A percentile compares a stretch with the other conserved stretches of the same genome.
Evolutionary conservation across 2,113 vertebrate species (phyloP).

Genomic region (Heterocephalus glaber): DNA sequence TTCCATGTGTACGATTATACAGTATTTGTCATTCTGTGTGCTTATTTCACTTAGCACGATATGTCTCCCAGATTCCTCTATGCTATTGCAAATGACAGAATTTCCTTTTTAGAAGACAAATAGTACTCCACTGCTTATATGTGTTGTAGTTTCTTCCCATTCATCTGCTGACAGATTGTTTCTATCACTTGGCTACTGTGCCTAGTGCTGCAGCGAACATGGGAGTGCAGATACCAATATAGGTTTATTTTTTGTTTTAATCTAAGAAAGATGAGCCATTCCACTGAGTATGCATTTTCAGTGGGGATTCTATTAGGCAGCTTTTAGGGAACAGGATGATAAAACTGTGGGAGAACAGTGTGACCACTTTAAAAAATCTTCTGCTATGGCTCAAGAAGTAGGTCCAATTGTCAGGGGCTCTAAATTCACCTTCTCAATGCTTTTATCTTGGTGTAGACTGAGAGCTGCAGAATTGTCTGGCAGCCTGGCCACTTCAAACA

Average conservation of each 20-base stretch:
- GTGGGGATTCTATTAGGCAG: neutral
- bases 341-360: neutral
- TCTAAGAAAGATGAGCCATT: neutral
- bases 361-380: neutral
- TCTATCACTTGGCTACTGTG: neutral
- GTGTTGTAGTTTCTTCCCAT: neutral
- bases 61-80: neutral
- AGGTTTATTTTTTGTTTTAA: neutral
- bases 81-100: neutral
- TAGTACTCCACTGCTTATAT: neutral
- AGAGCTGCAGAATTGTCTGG: neutral
- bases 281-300: neutral
- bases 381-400: neutral
- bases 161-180: neutral
- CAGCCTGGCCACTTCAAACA: neutral
- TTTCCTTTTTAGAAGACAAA: neutral
- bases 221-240: neutral
- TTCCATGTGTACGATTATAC: neutral
- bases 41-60: neutral
- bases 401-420: neutral
- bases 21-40: neutral
- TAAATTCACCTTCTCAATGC: neutral
- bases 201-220: neutral
- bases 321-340: constrained; percentile 51
- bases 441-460: neutral